Percentiles rank a stretch among this genome's conserved stretches.
phyloP scores from a whole-genome alignment of 1,140 invertebrate genomes.

The Hyles euphorbiae region DNA sequence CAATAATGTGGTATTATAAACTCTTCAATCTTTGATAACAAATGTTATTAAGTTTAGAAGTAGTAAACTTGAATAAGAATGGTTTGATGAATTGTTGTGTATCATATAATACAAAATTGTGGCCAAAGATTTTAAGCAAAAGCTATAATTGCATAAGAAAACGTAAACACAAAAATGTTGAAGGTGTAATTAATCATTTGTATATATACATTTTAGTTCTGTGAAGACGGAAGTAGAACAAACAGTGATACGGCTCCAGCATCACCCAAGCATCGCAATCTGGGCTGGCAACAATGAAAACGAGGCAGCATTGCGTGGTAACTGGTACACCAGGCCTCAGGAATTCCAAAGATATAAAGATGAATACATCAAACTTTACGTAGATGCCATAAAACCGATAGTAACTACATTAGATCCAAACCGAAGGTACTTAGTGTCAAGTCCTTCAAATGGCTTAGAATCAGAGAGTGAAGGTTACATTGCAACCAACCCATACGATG shows the following conservation, averaged over 20 bases:
- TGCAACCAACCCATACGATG: constrained; percentile 85
- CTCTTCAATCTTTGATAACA: too few species aligned
- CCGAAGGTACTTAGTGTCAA: constrained; percentile 88
- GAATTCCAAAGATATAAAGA: constrained; percentile 79
- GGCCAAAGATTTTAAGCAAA: too few species aligned
- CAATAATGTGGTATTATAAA: too few species aligned
- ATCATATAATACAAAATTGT: too few species aligned
- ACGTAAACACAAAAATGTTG: too few species aligned
- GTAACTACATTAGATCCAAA: constrained; percentile 79
- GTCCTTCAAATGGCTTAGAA: constrained; percentile 92
- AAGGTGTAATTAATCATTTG: too few species aligned
- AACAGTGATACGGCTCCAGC: constrained; percentile 89
- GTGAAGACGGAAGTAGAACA: constrained; percentile 88
- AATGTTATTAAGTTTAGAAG: not conserved
- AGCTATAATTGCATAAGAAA: too few species aligned
- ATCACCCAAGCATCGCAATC: constrained; percentile 92
- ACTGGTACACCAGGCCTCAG: constrained; percentile 86
- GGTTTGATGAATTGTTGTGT: too few species aligned
- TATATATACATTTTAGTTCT: constrained; percentile 52
- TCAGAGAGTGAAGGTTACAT: constrained; percentile 86
- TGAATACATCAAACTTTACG: constrained; percentile 93
- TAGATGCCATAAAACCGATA: constrained; percentile 83
- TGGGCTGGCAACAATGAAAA: constrained; percentile 99
- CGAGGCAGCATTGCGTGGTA: constrained; percentile 89
- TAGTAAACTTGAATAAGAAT: not conserved